These are phyloP conservation scores for Neotoxoptera formosana DNA, from an alignment of 1,140 invertebrate genomes.

Conservation along the genomic window DNA sequence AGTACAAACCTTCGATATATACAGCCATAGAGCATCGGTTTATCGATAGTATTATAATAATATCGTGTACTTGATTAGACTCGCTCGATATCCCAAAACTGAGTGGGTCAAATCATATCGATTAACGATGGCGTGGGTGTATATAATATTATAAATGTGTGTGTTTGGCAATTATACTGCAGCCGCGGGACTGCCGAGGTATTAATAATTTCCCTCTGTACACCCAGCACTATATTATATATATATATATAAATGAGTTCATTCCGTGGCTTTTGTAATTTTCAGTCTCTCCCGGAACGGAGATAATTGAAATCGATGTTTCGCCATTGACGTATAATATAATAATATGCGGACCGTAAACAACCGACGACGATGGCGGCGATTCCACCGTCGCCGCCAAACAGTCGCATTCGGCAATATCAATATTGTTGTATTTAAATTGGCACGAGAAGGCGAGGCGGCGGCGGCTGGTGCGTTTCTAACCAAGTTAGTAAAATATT, in stretches of 20 bases:
- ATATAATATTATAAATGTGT: not conserved
- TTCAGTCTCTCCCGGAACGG: not conserved
- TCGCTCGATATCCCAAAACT: not conserved
- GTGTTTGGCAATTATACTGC: not conserved
- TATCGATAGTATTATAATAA: not conserved
- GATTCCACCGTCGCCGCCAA: not conserved
- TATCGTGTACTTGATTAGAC: not conserved
- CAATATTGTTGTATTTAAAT: not conserved
- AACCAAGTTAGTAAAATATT: conserved; percentile 5
- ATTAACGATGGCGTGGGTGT: not conserved
- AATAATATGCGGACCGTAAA: not conserved
- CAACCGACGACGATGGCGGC: not conserved
- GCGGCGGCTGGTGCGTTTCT: not conserved
- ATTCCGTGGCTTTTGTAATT: not conserved
- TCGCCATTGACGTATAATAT: not conserved
- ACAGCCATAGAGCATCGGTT: not conserved
- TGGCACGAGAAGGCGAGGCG: not conserved
- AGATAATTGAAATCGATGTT: conserved; percentile 28
- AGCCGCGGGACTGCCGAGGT: not conserved
- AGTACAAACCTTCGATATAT: not conserved
- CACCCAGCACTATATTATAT: not conserved
- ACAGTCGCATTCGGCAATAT: not conserved
- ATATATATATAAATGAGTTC: not conserved
- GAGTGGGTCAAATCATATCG: conserved; percentile 4
- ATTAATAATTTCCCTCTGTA: not conserved